phyloP scores from a whole-genome alignment of 1,140 invertebrate genomes.

The Musca vetustissima region DNA sequence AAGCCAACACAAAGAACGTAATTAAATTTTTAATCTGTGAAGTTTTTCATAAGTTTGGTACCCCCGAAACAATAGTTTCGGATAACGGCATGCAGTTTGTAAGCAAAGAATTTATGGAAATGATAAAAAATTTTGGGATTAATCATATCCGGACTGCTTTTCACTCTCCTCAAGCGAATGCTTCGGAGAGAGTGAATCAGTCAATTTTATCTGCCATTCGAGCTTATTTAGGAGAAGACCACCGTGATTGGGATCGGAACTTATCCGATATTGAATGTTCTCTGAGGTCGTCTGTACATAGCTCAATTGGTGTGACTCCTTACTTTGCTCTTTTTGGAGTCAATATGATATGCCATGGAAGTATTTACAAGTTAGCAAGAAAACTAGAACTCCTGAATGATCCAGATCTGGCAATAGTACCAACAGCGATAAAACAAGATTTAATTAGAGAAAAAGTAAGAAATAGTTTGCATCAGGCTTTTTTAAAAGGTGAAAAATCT shows the following conservation, averaged over 20 bases:
- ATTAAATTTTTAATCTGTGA: background rate
- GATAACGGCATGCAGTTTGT: background rate
- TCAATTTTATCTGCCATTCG: background rate
- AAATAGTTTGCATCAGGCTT: background rate
- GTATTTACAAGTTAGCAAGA: background rate
- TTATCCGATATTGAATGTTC: background rate
- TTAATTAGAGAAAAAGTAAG: background rate
- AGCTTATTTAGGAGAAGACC: background rate
- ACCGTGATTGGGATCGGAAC: background rate
- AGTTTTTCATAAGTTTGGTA: background rate
- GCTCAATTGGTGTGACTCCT: too few relatives aligned
- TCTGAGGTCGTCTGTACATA: background rate
- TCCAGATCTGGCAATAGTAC: too few relatives aligned
- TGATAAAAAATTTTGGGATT: background rate
- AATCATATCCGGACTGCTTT: background rate
- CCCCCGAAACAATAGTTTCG: background rate
- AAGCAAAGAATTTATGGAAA: background rate
- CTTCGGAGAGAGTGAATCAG: background rate
- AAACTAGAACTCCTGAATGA: too few relatives aligned
- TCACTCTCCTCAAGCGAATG: background rate
- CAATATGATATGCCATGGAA: background rate
- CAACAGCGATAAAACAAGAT: background rate
- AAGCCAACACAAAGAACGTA: background rate
- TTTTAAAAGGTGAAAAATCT: background rate
- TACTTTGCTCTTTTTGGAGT: too few relatives aligned